phyloP scores from a whole-genome alignment of 2,797 vertebrate genomes.

The Notolepis coatsorum region DNA sequence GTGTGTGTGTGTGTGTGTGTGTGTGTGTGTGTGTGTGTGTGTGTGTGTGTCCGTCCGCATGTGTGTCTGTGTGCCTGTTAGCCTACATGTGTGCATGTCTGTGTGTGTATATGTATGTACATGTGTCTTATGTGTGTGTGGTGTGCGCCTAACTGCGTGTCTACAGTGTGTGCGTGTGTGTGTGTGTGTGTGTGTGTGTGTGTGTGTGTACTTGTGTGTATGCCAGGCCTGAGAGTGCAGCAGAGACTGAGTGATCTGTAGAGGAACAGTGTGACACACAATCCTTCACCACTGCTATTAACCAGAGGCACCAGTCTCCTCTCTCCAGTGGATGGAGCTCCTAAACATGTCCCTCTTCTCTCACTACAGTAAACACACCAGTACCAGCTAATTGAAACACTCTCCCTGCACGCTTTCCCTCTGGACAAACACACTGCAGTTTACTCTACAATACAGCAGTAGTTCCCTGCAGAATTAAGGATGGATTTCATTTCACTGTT shows the following conservation, averaged over 20 bases:
- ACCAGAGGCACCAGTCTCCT: constrained; percentile 52
- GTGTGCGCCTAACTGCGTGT: neutral
- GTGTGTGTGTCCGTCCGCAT: neutral
- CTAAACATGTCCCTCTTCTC: constrained; percentile 52
- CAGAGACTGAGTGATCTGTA: constrained; percentile 31
- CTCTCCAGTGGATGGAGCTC: constrained; percentile 39
- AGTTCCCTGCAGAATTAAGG: no score
- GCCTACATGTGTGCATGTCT: neutral
- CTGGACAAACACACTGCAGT: neutral
- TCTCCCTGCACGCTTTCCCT: constrained; percentile 32
- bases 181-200: constrained; percentile 8
- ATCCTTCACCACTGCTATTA: constrained; percentile 51
- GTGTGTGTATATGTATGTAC: neutral
- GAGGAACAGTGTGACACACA: constrained; percentile 42
- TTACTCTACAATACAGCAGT: no score
- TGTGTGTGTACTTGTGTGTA: constrained; percentile 2
- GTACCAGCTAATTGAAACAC: constrained; percentile 55
- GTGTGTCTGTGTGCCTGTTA: neutral
- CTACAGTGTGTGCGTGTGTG: neutral
- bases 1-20: neutral
- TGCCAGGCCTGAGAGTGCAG: neutral
- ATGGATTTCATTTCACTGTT: no score
- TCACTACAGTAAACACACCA: constrained; percentile 54
- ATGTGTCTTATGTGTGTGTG: no score
- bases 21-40: neutral